Evolutionary conservation across 2,113 vertebrate genomes (phyloP), one percentile per base, ranked within the genome.

Genomic region (Macroglossus sobrinus): DNA sequence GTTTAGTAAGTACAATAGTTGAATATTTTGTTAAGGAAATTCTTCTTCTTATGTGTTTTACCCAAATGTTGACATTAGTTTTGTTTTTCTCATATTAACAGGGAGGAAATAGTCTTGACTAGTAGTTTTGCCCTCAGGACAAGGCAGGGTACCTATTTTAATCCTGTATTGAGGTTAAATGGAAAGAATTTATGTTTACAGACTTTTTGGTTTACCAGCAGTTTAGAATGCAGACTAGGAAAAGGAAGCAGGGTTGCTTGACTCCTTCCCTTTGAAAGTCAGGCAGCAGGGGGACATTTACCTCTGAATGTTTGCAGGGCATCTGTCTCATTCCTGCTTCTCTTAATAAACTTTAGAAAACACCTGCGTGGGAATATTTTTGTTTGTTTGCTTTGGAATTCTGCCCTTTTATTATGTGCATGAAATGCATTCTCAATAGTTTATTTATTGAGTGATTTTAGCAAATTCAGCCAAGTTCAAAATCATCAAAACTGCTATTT

Each of bases 351-450:
- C 28, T 68, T 80, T 43, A 63, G 64, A 53, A 40, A 81, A 71
- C 24, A 72, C 35, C 33, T 57, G 40, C 35, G 26, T 55, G 55
- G 72, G 50, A 71, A 69, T 72, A 33, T 53, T 35, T 94, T 57
- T 84, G n/a, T 55, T 68, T 75, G 19, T 95, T 92, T 95, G 57
- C 45, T 76, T 86, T 96, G 82, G 55, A 95, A 92, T 80, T 69
- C 5, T 64, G 8, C 50, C 22, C 15, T 19, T 75, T 59, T 66
- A 38, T 72, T 71, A 57, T 75, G 26, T 76, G 4, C 21, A 80
- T 9, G 22, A 85, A 76, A 89, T 89, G 18, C 38, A 71, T 86
- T 74, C 50, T 85, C 50, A 89, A 35, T 16, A 50, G 18, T 79
- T 91, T 89, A 22, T 81, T 35, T 94, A 76, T 30, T 84, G 53